Conservation (phyloP, 2,113 vertebrate species). For the Hippotragus niger region DNA sequence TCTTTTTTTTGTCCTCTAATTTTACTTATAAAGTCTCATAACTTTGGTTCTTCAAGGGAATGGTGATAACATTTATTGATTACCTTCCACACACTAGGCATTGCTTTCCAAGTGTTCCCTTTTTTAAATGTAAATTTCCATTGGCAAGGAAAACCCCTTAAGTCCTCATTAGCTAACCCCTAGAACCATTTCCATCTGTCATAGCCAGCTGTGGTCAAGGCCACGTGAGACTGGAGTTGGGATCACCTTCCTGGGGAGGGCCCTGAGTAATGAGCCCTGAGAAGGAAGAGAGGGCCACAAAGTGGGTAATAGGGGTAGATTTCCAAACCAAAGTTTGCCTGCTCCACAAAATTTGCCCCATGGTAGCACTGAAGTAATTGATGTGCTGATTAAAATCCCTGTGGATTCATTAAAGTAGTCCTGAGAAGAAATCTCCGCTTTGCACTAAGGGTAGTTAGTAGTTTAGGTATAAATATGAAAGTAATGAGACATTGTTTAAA, state of each 20-base stretch:
- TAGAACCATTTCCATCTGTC: conserved; percentile 27
- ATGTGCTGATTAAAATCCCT: not conserved
- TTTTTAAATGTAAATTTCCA: conserved; percentile 53
- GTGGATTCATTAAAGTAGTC: not conserved
- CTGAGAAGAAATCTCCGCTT: not conserved
- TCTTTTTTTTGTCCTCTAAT: not conserved
- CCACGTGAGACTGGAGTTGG: not conserved
- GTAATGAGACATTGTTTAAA: not conserved
- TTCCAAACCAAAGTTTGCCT: not conserved
- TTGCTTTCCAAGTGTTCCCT: not conserved
- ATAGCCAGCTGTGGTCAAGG: conserved; percentile 20
- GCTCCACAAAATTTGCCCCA: not conserved
- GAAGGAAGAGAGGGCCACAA: not conserved
- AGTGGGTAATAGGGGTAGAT: not conserved
- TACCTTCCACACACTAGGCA: not conserved
- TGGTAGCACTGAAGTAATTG: not conserved
- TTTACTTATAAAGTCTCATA: not conserved
- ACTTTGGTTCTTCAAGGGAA: not conserved
- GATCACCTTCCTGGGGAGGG: not conserved
- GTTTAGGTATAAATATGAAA: not conserved
- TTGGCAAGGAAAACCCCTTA: conserved; percentile 23
- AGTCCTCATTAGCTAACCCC: conserved; percentile 11
- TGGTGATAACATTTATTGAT: not conserved
- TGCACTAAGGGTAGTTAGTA: not conserved
- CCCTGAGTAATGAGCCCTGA: not conserved